phyloP scores from a whole-genome alignment of 1,140 invertebrate species.

The Trichoplusia ni region DNA sequence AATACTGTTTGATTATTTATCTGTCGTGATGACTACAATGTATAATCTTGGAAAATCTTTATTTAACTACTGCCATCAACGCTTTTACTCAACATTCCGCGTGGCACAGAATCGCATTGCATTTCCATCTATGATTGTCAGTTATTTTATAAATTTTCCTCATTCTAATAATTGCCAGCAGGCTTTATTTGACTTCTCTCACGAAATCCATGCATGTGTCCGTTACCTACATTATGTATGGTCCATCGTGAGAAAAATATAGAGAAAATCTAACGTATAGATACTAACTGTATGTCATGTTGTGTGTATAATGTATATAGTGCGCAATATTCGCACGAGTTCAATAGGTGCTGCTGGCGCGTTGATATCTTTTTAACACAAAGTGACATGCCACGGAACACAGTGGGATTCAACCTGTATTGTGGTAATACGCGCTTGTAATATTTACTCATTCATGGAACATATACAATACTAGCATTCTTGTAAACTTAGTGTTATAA shows the following conservation, averaged over 20 bases:
- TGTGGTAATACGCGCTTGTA: neutral
- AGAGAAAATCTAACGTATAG: slow-evolving; percentile 25
- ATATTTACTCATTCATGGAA: neutral
- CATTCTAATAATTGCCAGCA: slow-evolving; percentile 11
- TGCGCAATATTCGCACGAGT: slow-evolving; percentile 28
- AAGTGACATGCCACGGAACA: neutral
- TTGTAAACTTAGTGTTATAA: too few relatives aligned
- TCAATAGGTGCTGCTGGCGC: slow-evolving; percentile 28
- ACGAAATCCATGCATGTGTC: slow-evolving; percentile 24
- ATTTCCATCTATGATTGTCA: slow-evolving; percentile 1
- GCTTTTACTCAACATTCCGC: neutral
- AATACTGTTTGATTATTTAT: too few relatives aligned
- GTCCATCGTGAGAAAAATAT: slow-evolving; percentile 31
- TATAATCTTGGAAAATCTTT: too few relatives aligned
- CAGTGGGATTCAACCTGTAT: neutral
- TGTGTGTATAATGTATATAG: slow-evolving; percentile 24
- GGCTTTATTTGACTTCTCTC: slow-evolving; percentile 28
- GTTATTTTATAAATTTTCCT: slow-evolving; percentile 13
- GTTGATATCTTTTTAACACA: slow-evolving; percentile 28
- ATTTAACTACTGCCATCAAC: neutral
- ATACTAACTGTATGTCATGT: slow-evolving; percentile 8
- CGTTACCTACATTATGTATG: slow-evolving; percentile 26
- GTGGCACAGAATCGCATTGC: neutral
- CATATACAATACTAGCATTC: too few relatives aligned
- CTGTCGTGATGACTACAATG: too few relatives aligned